Evolutionary conservation across 2,113 vertebrate species (phyloP).

Genomic region (Oxyruncus cristatus): DNA sequence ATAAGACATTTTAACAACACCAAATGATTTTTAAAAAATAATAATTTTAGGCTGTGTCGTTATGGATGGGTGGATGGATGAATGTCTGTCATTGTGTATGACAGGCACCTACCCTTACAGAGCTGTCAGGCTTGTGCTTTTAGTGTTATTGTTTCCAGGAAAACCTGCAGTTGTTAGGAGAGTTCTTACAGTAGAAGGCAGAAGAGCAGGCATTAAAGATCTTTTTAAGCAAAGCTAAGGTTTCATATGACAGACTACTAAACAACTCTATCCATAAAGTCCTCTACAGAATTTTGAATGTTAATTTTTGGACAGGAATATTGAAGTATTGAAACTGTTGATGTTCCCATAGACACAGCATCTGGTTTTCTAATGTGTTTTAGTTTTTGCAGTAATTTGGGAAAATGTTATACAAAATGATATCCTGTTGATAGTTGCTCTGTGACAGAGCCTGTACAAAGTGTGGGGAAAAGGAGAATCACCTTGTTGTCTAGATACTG

Average conservation of each 20-base stretch:
- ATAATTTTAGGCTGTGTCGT: conserved; percentile 22
- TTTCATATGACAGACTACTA: not conserved
- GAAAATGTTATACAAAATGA: not conserved
- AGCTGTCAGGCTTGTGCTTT: conserved; percentile 19
- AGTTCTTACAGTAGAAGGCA: not conserved
- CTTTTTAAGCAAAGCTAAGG: not conserved
- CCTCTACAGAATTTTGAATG: not conserved
- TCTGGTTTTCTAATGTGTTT: not conserved
- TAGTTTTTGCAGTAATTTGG: not conserved
- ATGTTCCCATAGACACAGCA: not conserved
- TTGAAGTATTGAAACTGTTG: not conserved
- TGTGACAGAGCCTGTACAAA: not conserved
- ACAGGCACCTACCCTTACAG: conserved; percentile 35
- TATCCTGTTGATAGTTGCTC: not conserved
- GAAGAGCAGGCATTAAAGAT: not conserved
- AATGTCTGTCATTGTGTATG: conserved; percentile 23
- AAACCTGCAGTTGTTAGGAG: conserved; percentile 6
- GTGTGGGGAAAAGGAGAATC: not conserved
- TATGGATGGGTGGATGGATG: conserved; percentile 5
- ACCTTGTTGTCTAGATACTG: not conserved
- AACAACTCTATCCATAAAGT: not conserved
- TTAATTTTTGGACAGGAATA: not conserved
- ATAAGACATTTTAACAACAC: not conserved
- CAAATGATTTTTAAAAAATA: not conserved
- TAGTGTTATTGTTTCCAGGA: conserved; percentile 1